Percentiles rank a stretch among this genome's conserved stretches.
Conservation (phyloP, 2,797 vertebrate species). For the Alauda arvensis region DNA sequence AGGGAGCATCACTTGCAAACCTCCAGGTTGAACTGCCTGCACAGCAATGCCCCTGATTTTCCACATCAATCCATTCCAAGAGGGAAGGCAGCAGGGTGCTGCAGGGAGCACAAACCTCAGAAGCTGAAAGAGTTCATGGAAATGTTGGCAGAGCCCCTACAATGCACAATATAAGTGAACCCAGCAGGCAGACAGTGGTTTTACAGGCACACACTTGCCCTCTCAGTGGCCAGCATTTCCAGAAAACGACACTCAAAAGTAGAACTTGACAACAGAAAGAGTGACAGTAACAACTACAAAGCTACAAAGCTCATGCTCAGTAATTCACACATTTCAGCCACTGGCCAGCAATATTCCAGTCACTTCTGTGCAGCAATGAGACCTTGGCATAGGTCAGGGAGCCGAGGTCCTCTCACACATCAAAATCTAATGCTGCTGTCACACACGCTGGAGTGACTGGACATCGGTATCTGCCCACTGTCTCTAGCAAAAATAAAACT, state of each 20-base stretch:
- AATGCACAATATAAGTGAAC: background rate
- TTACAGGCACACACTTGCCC: background rate
- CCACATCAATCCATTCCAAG: background rate
- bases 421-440: background rate
- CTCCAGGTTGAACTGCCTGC: background rate
- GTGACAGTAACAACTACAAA: background rate
- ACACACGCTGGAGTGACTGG: background rate
- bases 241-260: background rate
- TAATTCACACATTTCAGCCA: background rate
- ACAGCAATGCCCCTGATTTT: background rate
- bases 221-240: background rate
- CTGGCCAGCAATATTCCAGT: background rate
- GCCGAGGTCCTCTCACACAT: background rate
- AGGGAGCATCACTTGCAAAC: background rate
- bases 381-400: accelerated
- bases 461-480: background rate
- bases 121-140: background rate
- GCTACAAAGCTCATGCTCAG: background rate
- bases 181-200: background rate
- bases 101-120: background rate
- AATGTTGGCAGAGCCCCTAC: background rate
- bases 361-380: background rate
- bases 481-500: background rate
- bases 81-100: background rate
- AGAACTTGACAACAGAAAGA: background rate